Conservation (phyloP, 2,888 invertebrate species). For the Ectemnius lituratus region DNA sequence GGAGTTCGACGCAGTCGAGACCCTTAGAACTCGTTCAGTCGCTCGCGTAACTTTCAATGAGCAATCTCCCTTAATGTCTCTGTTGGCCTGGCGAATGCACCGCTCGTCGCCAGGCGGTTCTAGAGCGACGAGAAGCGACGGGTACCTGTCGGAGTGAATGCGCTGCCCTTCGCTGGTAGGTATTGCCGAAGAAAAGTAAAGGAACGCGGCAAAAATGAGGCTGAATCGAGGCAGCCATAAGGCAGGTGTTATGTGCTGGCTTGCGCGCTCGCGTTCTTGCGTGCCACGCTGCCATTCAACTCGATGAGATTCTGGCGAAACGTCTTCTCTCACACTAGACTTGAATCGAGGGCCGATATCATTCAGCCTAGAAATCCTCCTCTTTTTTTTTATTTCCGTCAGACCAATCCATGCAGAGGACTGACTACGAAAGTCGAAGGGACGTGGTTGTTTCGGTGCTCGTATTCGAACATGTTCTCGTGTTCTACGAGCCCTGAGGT, state of each 20-base stretch:
- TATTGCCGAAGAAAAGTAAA: not conserved
- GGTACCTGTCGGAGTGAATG: slow-evolving; percentile 1
- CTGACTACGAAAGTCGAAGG: not conserved
- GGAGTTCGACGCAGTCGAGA: slow-evolving; percentile 28
- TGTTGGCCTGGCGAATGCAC: slow-evolving; percentile 31
- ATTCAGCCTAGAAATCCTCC: slow-evolving; percentile 9
- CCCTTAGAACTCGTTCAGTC: not conserved
- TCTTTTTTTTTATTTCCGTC: slow-evolving; percentile 1
- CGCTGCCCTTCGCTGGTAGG: too few species aligned
- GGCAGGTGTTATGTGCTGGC: slow-evolving; percentile 32
- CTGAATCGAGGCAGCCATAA: slow-evolving; percentile 50
- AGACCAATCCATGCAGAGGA: not conserved
- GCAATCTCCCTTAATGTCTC: slow-evolving; percentile 59
- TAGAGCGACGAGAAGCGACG: slow-evolving; percentile 40
- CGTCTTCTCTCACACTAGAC: slow-evolving; percentile 38
- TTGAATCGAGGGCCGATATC: slow-evolving; percentile 5
- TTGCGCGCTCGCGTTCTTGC: slow-evolving; percentile 56
- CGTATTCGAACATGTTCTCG: not conserved
- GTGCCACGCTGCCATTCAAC: slow-evolving; percentile 64
- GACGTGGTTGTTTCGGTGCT: not conserved
- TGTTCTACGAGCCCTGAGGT: not conserved
- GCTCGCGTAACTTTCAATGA: slow-evolving; percentile 55
- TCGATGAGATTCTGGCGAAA: slow-evolving; percentile 64
- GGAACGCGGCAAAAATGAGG: slow-evolving; percentile 34
- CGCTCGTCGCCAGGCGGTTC: slow-evolving; percentile 2